Percentiles rank a stretch among this genome's conserved stretches.
These are phyloP conservation scores for Agrilus biguttatus DNA, from an alignment of 2,888 invertebrate genomes.

Conservation along the genomic window DNA sequence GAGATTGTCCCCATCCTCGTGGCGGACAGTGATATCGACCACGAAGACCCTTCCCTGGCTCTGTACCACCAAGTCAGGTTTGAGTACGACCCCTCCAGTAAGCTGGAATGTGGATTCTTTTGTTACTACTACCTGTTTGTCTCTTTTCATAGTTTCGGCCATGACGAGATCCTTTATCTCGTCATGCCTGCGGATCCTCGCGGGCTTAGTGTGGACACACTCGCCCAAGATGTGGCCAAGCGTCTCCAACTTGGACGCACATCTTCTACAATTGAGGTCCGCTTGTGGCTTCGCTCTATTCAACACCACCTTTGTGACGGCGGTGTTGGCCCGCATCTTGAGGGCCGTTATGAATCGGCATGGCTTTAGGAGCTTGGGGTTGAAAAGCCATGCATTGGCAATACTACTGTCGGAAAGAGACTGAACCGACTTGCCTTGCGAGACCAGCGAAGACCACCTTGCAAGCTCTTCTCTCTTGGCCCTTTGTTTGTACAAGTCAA, in stretches of 20 bases:
- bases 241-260: slow-evolving; percentile 16
- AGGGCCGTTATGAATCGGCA: too few species aligned
- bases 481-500: too few species aligned
- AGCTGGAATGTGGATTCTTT: slow-evolving; percentile 8
- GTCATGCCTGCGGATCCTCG: slow-evolving; percentile 13
- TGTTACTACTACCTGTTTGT: slow-evolving; percentile 8
- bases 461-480: too few species aligned
- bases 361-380: slow-evolving; percentile 15
- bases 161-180: slow-evolving; percentile 12
- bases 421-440: too few species aligned
- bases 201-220: slow-evolving; percentile 11
- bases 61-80: too few species aligned
- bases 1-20: too few species aligned
- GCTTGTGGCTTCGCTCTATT: slow-evolving; percentile 12
- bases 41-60: too few species aligned
- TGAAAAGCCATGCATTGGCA: slow-evolving; percentile 11
- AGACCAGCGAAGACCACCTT: too few species aligned
- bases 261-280: slow-evolving; percentile 18
- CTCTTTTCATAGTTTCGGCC: slow-evolving; percentile 4
- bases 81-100: slow-evolving; percentile 11
- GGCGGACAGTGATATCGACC: too few species aligned
- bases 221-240: slow-evolving; percentile 19
- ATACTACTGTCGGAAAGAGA: too few species aligned
- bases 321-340: too few species aligned
- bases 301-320: slow-evolving; percentile 13